phyloP scores from a whole-genome alignment of 2,113 vertebrate species.

The Hemibagrus wyckioides region DNA sequence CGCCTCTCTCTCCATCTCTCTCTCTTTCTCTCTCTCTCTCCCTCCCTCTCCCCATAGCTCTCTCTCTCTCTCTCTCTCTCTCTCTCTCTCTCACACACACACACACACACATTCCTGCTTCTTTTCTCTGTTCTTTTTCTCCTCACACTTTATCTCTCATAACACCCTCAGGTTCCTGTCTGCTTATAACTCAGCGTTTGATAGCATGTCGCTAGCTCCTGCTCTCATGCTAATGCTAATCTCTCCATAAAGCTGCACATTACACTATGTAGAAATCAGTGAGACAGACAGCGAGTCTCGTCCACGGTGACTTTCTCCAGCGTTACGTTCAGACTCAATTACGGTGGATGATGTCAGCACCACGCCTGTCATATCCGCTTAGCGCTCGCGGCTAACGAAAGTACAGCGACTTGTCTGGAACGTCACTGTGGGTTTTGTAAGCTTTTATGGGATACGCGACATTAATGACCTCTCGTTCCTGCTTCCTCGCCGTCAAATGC shows the following conservation, averaged over 20 bases:
- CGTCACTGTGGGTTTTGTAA: conserved; percentile 42
- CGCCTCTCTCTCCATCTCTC: not conserved
- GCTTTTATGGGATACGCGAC: conserved; percentile 26
- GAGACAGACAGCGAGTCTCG: not conserved
- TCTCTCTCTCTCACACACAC: not conserved
- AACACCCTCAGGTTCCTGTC: too few relatives aligned
- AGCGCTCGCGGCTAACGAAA: conserved; percentile 25
- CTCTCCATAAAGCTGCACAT: not conserved
- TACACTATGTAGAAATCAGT: too few relatives aligned
- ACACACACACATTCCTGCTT: too few relatives aligned
- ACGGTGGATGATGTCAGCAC: not conserved
- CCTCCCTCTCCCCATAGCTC: not conserved
- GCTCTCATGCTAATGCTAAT: not conserved
- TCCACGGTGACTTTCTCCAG: not conserved
- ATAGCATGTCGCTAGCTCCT: not conserved
- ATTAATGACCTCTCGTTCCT: conserved; percentile 36
- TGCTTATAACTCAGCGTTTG: not conserved
- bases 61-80: not conserved
- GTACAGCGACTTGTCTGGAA: conserved; percentile 35
- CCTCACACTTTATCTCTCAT: not conserved
- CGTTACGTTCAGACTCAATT: not conserved
- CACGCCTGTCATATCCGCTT: conserved; percentile 39
- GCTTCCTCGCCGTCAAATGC: not conserved
- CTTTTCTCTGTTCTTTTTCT: not conserved
- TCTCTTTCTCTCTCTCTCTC: not conserved